A percentile compares a stretch with the other conserved stretches of the same genome.
phyloP scores from a whole-genome alignment of 2,113 vertebrate genomes.

The Glaucidium brasilianum region DNA sequence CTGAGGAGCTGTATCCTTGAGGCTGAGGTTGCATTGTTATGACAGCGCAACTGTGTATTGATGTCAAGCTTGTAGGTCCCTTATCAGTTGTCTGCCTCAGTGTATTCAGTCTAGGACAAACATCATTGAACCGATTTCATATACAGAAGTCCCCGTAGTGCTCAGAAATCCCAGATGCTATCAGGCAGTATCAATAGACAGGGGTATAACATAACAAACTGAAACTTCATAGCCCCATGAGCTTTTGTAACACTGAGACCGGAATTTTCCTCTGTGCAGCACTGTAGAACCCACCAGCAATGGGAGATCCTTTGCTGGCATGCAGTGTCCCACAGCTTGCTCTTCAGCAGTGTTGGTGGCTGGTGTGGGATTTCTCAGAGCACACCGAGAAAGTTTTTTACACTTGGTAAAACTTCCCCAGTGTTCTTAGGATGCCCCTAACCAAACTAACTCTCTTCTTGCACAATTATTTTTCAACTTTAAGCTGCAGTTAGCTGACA shows the following conservation, averaged over 20 bases:
- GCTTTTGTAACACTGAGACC: not conserved
- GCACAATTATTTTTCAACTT: not conserved
- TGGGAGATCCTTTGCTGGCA: not conserved
- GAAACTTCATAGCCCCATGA: conserved; percentile 59
- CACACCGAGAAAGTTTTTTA: not conserved
- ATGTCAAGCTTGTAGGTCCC: conserved; percentile 47
- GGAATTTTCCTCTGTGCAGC: not conserved
- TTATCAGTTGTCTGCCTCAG: conserved; percentile 14
- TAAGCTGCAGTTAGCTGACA: rapidly evolving
- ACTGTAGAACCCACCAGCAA: not conserved
- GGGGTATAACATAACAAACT: conserved; percentile 15
- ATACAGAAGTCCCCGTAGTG: not conserved
- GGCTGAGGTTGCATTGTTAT: not conserved
- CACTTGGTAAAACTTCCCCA: not conserved
- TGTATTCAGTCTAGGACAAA: conserved; percentile 4
- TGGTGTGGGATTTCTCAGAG: not conserved
- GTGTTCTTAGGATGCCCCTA: not conserved
- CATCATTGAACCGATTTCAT: not conserved
- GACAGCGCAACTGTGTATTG: conserved; percentile 14
- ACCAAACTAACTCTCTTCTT: not conserved
- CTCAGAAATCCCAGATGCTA: conserved; percentile 60
- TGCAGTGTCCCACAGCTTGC: not conserved
- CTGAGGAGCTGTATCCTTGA: not conserved
- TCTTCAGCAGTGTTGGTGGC: not conserved
- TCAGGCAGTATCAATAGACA: conserved; percentile 16